Base-by-base conservation (phyloP, 2,113 vertebrate genomes). In the Actenoides hombroni region DNA sequence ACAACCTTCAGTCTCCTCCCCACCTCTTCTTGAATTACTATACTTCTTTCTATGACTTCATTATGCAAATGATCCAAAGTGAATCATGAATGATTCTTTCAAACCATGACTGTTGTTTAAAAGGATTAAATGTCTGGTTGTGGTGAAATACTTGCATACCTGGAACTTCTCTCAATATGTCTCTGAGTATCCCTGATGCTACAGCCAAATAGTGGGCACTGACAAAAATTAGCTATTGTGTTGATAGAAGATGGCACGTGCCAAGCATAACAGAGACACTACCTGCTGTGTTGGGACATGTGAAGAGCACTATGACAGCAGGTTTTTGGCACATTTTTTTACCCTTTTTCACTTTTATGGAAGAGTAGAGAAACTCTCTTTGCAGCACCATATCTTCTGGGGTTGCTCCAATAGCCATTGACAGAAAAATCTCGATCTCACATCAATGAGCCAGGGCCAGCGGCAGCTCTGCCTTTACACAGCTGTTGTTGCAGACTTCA, bases 21-120 rank as follows among this genome's bases (percentile, higher is more conserved):
- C 60, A 91, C 48, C 88, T 69, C 80, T 70, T 96, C 15, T 31
- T 86, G 96, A 96, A 67, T 96, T 92, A 24, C 77, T 3, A 35
- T 61, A 8, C 76, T 87, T 81, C 88, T 90, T 95, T 4, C 16
- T n/a, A 18, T 29, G 37, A 71, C 20, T 96, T 93, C 33, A 64
- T 95, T 96, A 59, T 23, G 67, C 40, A 88, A 96, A 94, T 75
- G 56, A 89, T 91, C 92, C 89, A 75, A 91, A 95, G 61, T 31
- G 60, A 87, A 88, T 74, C n/a, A 0, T 48, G 29, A 61, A 59
- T 3, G 33, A 40, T 86, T 81, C 69, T 73, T 94, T 81, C 61
- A 49, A 81, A 46, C 5, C 4, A 3, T 78, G 71, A 71, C 92
- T 89, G 53, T 94, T 84, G 73, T 78, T 85, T 65, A 79, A 88